Evolutionary conservation across 2,113 vertebrate genomes (phyloP), one percentile per base, ranked within the genome.

Genomic region (Sula dactylatra): DNA sequence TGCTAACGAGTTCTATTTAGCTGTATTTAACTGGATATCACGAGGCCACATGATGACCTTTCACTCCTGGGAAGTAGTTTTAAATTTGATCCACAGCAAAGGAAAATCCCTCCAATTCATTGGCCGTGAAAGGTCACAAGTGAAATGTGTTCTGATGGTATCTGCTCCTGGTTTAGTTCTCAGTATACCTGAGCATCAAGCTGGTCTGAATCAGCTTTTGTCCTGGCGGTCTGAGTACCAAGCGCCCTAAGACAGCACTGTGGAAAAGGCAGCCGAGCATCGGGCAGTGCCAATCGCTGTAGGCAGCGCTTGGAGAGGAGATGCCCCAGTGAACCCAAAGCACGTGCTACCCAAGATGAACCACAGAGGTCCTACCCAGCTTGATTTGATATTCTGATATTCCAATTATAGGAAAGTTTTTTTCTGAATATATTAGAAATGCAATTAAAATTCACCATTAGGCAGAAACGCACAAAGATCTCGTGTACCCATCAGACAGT

Each of bases 101-200:
- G 98, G 98, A 98, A 98, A 98, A 98, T 98, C 97, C 97, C 97
- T 96, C 96, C 96, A 97, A 98, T 98, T 98, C 97, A 97, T 97
- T 98, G 98, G 98, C 97, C 98, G 98, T 97, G 97, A 98, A 98
- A 98, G 98, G 98, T 98, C 98, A 98, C 97, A 98, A 98, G 98
- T 98, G 98, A 98, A 98, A 97, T 98, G 97, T 98, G 98, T 98
- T 98, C 98, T 97, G 98, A 98, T 98, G 95, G 88, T 98, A 98
- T 98, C 98, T 97, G 69, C 93, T 83, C 59, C 25, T 97, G 98
- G 97, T 98, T 98, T 93, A 96, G 95, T 98, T 98, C 98, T 97
- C 97, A 88, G 97, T 98, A 98, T 97, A 98, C 97, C 82, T 97
- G 96, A 98, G 97, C 97, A 97, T 96, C 96, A 86, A 95, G 96